These are phyloP conservation scores for Myzus persicae DNA, from an alignment of 1,140 invertebrate genomes.

Conservation along the genomic window DNA sequence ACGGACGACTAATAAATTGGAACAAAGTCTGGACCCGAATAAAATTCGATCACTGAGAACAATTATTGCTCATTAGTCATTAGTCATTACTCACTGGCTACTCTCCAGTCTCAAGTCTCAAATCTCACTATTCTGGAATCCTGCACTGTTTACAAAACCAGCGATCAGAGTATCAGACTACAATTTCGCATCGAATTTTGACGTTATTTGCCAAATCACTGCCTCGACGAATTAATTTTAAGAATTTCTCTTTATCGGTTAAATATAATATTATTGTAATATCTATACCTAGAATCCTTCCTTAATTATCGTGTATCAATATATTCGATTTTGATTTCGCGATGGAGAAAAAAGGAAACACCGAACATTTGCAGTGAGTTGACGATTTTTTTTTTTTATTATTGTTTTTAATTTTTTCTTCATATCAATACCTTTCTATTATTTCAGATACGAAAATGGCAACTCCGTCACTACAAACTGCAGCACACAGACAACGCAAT, in stretches of 20 bases:
- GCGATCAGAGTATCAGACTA: neutral
- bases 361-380: neutral
- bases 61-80: too few species aligned
- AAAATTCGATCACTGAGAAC: too few species aligned
- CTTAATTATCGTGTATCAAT: neutral
- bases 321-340: neutral
- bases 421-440: neutral
- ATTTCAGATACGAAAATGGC: constrained; percentile 33
- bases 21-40: too few species aligned
- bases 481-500: neutral
- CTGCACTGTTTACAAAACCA: neutral
- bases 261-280: neutral
- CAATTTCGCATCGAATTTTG: neutral
- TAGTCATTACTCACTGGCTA: neutral
- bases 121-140: neutral
- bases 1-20: too few species aligned
- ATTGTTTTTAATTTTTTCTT: neutral
- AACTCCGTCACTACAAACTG: neutral
- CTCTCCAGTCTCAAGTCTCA: too few species aligned
- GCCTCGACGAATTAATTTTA: neutral
- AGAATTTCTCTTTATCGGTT: neutral
- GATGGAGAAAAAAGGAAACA: neutral
- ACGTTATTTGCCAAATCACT: neutral
- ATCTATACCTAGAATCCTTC: neutral
- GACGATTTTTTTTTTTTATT: neutral